Evolutionary conservation across 2,888 invertebrate species (phyloP).

Genomic region (Carcina quercana): DNA sequence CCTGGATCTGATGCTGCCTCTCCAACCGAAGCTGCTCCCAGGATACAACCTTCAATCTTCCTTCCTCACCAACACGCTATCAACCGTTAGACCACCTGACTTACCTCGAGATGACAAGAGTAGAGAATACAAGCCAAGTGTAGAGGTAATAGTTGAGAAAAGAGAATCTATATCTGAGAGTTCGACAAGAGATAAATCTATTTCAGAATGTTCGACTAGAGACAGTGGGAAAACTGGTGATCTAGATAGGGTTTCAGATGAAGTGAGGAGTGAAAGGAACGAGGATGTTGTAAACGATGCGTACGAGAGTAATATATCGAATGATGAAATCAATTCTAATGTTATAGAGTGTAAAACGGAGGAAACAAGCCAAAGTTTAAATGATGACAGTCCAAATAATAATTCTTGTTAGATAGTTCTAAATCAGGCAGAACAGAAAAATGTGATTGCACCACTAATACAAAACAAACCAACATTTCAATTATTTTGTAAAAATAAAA

Average conservation of each 20-base stretch:
- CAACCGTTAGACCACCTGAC: slow-evolving; percentile 63
- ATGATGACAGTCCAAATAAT: slow-evolving; percentile 61
- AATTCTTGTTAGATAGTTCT: slow-evolving; percentile 46
- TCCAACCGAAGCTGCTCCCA: slow-evolving; percentile 81
- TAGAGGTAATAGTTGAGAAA: slow-evolving; percentile 54
- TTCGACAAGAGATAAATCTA: slow-evolving; percentile 30
- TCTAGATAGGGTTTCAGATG: slow-evolving; percentile 34
- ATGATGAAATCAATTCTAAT: slow-evolving; percentile 64
- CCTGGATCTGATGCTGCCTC: slow-evolving; percentile 79
- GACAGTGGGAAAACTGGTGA: slow-evolving; percentile 34
- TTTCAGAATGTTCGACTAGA: slow-evolving; percentile 28
- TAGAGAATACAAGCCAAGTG: slow-evolving; percentile 44
- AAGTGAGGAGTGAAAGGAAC: slow-evolving; percentile 29
- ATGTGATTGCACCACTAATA: too few species aligned
- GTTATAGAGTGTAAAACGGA: slow-evolving; percentile 40
- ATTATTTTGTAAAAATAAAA: too few species aligned
- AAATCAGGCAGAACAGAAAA: too few species aligned
- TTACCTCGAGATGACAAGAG: slow-evolving; percentile 29
- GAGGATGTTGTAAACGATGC: slow-evolving; percentile 28
- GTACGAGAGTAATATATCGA: slow-evolving; percentile 30
- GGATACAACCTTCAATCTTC: slow-evolving; percentile 68
- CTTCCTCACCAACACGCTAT: slow-evolving; percentile 66
- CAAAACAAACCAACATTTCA: too few species aligned
- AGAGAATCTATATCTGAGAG: slow-evolving; percentile 34
- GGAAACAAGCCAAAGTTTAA: slow-evolving; percentile 39